Percentiles rank a stretch among this genome's conserved stretches.
Conservation (phyloP, 2,113 vertebrate species). For the Mixornis gularis region DNA sequence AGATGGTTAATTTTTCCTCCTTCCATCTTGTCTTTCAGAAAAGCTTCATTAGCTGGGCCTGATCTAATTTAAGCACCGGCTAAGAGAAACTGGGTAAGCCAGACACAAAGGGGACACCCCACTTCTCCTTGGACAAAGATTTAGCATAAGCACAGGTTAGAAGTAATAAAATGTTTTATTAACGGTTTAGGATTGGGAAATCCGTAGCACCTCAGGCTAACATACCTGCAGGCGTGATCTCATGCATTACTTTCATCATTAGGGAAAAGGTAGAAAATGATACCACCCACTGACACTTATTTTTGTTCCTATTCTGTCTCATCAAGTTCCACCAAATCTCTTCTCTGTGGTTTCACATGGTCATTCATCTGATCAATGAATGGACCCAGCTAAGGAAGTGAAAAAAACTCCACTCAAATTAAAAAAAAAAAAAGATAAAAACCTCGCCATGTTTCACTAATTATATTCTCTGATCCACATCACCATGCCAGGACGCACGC, state of each 20-base stretch:
- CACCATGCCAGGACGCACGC: neutral
- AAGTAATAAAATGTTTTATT: neutral
- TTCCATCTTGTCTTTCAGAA: neutral
- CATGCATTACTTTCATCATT: neutral
- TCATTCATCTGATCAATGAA: neutral
- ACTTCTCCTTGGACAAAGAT: neutral
- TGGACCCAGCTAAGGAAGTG: neutral
- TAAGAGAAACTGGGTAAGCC: neutral
- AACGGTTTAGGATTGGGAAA: neutral
- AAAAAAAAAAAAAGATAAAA: neutral
- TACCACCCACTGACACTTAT: neutral
- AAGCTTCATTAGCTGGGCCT: neutral
- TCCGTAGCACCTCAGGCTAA: neutral
- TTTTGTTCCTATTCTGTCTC: neutral
- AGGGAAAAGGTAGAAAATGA: neutral
- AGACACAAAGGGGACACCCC: neutral
- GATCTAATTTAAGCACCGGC: neutral
- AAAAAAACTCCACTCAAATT: rapidly evolving
- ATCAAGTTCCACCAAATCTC: neutral
- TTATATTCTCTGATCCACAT: neutral
- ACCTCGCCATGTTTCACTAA: neutral
- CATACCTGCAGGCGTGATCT: neutral
- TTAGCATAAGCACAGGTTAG: neutral
- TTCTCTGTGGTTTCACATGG: neutral
- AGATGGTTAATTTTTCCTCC: neutral